Conservation (phyloP, 1,140 invertebrate species). For the Hydropsyche tenuis region DNA sequence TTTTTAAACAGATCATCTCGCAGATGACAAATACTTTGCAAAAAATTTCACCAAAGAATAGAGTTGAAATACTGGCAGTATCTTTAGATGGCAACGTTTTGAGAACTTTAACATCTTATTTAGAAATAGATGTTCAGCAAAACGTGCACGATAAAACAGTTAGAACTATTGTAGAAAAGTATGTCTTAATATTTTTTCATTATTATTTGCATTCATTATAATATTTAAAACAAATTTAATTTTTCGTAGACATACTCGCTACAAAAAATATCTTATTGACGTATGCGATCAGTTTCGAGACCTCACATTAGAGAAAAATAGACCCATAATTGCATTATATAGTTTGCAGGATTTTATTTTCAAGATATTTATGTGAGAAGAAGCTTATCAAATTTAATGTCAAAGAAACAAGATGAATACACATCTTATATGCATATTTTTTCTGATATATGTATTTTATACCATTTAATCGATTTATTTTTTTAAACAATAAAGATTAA, state of each 20-base stretch:
- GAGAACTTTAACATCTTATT: conserved; percentile 63
- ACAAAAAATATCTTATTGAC: conserved; percentile 66
- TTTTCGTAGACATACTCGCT: conserved; percentile 64
- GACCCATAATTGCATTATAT: conserved; percentile 65
- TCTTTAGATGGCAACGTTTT: conserved; percentile 65
- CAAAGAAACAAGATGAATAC: too few species aligned
- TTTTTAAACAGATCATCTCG: conserved; percentile 58
- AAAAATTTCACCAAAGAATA: conserved; percentile 64
- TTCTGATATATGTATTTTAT: too few species aligned
- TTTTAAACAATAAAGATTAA: too few species aligned
- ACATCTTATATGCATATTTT: too few species aligned
- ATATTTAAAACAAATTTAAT: conserved; percentile 35
- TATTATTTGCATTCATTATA: neutral
- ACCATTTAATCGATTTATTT: too few species aligned
- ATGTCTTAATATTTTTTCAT: conserved; percentile 49
- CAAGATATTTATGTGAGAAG: conserved; percentile 51
- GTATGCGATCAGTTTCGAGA: conserved; percentile 68
- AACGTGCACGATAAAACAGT: conserved; percentile 65
- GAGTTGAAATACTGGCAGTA: conserved; percentile 67
- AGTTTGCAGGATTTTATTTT: conserved; percentile 59
- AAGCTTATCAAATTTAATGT: too few species aligned
- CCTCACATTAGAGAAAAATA: conserved; percentile 61
- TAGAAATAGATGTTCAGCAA: conserved; percentile 66
- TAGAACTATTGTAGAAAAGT: conserved; percentile 68
- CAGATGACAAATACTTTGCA: conserved; percentile 65